These are phyloP conservation scores for Chaetura pelagica DNA, from an alignment of 2,113 vertebrate species.

Conservation along the genomic window DNA sequence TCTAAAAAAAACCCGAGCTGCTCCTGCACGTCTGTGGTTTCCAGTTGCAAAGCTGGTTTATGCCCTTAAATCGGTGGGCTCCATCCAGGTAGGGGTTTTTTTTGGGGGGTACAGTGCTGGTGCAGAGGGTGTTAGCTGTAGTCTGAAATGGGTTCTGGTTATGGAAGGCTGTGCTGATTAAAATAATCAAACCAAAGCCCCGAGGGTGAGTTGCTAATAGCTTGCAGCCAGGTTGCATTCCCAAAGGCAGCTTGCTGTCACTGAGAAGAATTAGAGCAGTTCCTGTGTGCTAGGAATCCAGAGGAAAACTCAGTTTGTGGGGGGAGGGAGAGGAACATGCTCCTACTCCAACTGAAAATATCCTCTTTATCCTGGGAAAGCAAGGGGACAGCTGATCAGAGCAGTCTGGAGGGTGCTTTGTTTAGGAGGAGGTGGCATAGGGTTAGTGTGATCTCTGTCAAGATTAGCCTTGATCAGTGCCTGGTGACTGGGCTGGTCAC, in stretches of 20 bases:
- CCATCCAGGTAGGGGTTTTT: background rate
- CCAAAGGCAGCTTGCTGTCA: background rate
- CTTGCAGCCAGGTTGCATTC: background rate
- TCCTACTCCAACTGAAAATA: background rate
- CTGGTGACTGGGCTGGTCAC: background rate
- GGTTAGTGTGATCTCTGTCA: background rate
- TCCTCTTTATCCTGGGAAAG: background rate
- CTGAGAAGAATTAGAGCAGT: background rate
- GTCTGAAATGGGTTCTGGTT: background rate
- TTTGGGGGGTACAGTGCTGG: rapidly evolving
- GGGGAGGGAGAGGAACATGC: background rate
- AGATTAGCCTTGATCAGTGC: background rate
- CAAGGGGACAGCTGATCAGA: background rate
- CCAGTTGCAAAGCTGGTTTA: background rate
- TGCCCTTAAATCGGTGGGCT: background rate
- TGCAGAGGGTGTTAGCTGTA: background rate
- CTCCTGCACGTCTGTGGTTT: background rate
- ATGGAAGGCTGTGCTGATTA: background rate
- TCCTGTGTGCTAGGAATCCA: background rate
- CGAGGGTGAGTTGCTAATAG: background rate
- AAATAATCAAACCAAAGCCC: background rate
- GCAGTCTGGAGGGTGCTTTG: background rate
- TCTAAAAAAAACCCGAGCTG: background rate
- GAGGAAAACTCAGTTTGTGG: background rate
- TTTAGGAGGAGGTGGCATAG: background rate